Evolutionary conservation across 1,140 invertebrate species (phyloP).

Genomic region (Drosophila kikkawai): DNA sequence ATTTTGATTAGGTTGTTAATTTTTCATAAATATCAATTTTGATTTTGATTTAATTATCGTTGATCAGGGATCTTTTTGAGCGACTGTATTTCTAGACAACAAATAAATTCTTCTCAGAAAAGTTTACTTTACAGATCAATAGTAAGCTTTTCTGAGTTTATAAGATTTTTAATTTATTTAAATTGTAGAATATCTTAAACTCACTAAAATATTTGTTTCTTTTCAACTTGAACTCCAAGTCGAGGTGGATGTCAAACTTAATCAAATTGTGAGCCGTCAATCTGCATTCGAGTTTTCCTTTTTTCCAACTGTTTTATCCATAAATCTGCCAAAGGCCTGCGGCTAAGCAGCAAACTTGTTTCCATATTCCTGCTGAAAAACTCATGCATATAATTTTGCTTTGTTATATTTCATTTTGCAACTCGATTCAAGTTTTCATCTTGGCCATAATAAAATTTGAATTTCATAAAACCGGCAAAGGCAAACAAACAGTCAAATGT

Average conservation of each 20-base stretch:
- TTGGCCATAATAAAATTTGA: slow-evolving; percentile 65
- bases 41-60: neutral
- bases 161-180: neutral
- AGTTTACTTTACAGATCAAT: no score
- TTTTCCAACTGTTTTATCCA: neutral
- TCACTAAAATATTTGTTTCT: slow-evolving; percentile 3
- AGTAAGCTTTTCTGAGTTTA: no score
- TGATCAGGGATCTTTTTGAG: no score
- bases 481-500: slow-evolving; percentile 40
- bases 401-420: slow-evolving; percentile 52
- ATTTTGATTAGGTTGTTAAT: no score
- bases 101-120: neutral
- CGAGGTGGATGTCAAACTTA: slow-evolving; percentile 4
- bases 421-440: slow-evolving; percentile 58
- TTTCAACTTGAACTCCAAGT: slow-evolving; percentile 2
- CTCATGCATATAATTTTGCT: slow-evolving; percentile 63
- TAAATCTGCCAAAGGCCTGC: slow-evolving; percentile 30
- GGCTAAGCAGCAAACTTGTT: slow-evolving; percentile 41
- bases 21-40: neutral
- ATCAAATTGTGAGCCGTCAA: slow-evolving; percentile 7
- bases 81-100: neutral
- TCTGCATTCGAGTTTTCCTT: slow-evolving; percentile 26
- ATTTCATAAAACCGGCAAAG: slow-evolving; percentile 53
- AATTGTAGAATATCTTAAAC: neutral
- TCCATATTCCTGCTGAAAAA: slow-evolving; percentile 31